Percentiles rank a stretch among this genome's conserved stretches.
These are phyloP conservation scores for Connochaetes taurinus DNA, from an alignment of 2,113 vertebrate species.

Conservation along the genomic window DNA sequence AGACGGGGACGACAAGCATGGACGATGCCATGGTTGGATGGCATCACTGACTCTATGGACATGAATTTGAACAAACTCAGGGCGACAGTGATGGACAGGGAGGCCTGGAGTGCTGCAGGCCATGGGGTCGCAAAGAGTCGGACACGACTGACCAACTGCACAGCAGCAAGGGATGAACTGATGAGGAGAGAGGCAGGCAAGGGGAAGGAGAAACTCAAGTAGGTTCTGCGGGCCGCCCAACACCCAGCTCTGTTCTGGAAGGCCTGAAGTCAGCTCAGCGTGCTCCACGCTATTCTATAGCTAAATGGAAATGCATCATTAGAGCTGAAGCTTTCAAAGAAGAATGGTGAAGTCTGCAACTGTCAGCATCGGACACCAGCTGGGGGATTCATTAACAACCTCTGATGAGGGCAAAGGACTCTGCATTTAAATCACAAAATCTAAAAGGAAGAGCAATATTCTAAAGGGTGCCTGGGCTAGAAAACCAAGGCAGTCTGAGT, in stretches of 20 bases:
- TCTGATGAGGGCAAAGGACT: constrained; percentile 56
- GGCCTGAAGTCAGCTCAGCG: neutral
- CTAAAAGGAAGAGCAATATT: constrained; percentile 66
- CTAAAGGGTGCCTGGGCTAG: constrained; percentile 49
- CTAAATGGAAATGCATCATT: neutral
- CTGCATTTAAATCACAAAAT: constrained; percentile 65
- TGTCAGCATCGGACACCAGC: constrained; percentile 57
- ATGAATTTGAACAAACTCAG: neutral
- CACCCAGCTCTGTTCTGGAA: neutral
- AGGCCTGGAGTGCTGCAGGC: neutral
- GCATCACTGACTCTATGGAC: neutral
- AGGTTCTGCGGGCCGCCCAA: neutral
- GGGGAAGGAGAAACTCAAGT: neutral
- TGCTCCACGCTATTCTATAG: neutral
- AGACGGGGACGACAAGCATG: neutral
- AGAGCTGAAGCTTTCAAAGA: constrained; percentile 34
- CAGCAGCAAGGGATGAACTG: neutral
- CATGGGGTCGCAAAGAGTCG: neutral
- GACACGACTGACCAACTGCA: neutral
- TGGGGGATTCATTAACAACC: constrained; percentile 62
- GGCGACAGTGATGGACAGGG: neutral
- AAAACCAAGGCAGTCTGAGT: constrained; percentile 12
- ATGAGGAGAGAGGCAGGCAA: neutral
- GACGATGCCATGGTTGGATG: neutral
- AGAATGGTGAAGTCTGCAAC: constrained; percentile 37